phyloP scores from a whole-genome alignment of 2,797 vertebrate species.

The Mycteria americana region DNA sequence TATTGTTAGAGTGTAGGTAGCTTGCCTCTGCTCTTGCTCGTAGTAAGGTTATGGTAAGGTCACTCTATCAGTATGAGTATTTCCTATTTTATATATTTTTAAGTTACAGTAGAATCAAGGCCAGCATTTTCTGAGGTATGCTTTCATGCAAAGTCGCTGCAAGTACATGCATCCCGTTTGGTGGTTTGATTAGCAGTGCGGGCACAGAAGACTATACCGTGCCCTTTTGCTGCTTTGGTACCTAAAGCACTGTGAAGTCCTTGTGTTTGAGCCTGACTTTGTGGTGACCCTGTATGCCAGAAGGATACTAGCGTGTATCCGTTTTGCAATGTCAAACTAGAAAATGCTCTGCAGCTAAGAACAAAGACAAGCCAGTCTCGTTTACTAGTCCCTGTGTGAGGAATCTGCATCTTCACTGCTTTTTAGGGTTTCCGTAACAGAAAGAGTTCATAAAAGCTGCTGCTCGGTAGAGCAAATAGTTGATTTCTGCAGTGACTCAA shows the following conservation, averaged over 20 bases:
- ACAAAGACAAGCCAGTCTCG: neutral
- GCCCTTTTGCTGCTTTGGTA: neutral
- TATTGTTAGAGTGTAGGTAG: neutral
- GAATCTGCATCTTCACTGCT: neutral
- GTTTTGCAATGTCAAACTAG: neutral
- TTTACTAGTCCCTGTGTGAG: neutral
- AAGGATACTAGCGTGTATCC: neutral
- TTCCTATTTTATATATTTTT: neutral
- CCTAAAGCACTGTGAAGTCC: neutral
- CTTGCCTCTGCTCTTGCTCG: neutral
- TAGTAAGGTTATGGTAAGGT: neutral
- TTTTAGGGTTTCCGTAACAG: neutral
- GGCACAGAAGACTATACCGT: neutral
- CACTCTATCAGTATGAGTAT: neutral
- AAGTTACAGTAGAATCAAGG: neutral
- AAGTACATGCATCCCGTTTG: neutral
- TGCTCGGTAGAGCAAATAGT: neutral
- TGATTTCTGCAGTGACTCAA: neutral
- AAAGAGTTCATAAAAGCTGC: neutral
- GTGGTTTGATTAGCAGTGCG: neutral
- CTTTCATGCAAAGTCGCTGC: neutral
- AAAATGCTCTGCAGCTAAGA: neutral
- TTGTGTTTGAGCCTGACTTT: neutral
- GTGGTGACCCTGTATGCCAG: neutral
- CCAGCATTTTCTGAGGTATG: neutral